Base-by-base conservation (phyloP, 2,888 invertebrate species). In the Limenitis camilla region DNA sequence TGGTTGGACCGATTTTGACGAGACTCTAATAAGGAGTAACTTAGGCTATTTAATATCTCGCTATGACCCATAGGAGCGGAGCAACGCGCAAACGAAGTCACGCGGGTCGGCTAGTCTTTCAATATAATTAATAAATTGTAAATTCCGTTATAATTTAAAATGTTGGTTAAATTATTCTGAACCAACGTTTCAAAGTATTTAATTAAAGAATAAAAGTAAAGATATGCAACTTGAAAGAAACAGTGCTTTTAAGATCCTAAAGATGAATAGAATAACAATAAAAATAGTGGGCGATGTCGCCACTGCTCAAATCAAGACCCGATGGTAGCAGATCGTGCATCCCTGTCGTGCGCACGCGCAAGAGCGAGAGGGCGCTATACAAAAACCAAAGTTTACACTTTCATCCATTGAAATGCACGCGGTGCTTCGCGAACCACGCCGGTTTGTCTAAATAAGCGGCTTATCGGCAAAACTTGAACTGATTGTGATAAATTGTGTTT, bases 361-460 rank as follows among this genome's bases (percentile, higher is more conserved):
- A 53, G 66, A 84, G 67, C 68, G 82, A 84, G 85, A 82, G 64
- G 65, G 75, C 75, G 77, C 78, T 81, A 85, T 82, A 86, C 86
- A 86, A 86, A 86, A 85, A 86, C 83, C 80, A 75, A 77, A 75
- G 84, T 78, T 77, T 82, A 84, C 75, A 85, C 86, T 84, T 87
- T 85, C 86, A 83, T 83, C 85, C 77, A 78, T 81, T 79, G 85
- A 85, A 81, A 84, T 80, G 84, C 82, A 84, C 80, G 83, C 83
- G 80, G 78, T 78, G 78, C 81, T 74, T 74, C 78, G 78, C 68
- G 74, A 80, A 76, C 73, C 68, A 66, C 78, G 81, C 81, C 76
- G 80, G 72, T 66, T 66, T 56, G 58, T 60, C 76, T 71, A 71
- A 75, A 74, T 73, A 78, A 75, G 71, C 67, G 68, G 72, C 71